Evolutionary conservation across 2,113 vertebrate genomes (phyloP), one percentile per base, ranked within the genome.

Genomic region (Chaetodon auriga): DNA sequence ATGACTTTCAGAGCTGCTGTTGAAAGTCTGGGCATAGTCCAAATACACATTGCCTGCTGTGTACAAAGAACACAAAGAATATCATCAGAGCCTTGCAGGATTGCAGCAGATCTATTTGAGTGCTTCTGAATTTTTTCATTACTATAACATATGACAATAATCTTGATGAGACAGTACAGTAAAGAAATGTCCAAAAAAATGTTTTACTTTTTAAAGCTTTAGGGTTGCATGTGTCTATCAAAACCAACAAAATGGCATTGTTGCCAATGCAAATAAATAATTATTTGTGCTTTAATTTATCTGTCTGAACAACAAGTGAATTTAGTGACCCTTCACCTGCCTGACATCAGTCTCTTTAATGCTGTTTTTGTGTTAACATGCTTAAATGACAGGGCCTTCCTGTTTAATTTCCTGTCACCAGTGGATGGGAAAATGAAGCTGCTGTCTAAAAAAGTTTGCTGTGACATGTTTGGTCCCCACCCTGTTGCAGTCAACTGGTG

Each of bases 1-100:
- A 93, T 92, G 89, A 91, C 86, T 92, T 91, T 92, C 90, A 90
- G 92, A 92, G 80, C 83, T 83, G 76, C 85, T 81, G 85, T 86
- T 83, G 85, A 89, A 89, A 86, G 76, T 54, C 76, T 81, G 78
- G 82, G 75, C 13, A 57, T 35, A 64, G 81, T 92, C 82, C 82
- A 87, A 84, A 87, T 51, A 78, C 72, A 75, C 53, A 16, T 66
- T 54, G 76, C 65, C 60, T 72, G 54, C 80, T 81, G 78, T n/a
- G n/a, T n/a, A n/a, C 73, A 84, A 25, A 73, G 48, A 89, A 54
- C n/a, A 85, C 73, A 78, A 82, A 82, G 81, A 62, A 63, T 63
- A 54, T 54, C 66, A 76, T 55, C 71, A 43, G 36, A 78, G 43
- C 57, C 2, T 55, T 70, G n/a, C 45, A 53, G 19, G 23, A 38